Evolutionary conservation across 1,140 invertebrate genomes (phyloP).

Genomic region (Gryon sp.): DNA sequence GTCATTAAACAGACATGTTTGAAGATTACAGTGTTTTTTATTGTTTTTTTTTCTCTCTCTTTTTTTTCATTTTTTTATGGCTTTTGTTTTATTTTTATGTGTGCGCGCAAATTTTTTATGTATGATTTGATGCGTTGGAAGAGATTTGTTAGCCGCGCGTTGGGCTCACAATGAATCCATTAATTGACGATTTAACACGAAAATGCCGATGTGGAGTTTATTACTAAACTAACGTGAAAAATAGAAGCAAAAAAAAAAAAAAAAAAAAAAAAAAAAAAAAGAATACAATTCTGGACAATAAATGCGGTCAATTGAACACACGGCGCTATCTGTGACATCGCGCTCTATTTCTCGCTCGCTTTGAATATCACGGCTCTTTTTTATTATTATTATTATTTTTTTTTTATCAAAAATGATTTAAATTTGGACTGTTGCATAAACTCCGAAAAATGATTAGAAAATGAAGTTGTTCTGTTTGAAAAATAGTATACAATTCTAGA

Average conservation of each 20-base stretch:
- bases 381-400: too few species aligned
- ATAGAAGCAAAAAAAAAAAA: too few species aligned
- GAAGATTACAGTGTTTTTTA: too few species aligned
- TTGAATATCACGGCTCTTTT: conserved; percentile 7
- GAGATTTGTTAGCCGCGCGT: conserved; percentile 38
- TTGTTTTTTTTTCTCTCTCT: too few species aligned
- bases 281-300: conserved; percentile 24
- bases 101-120: conserved; percentile 34
- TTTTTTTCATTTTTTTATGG: too few species aligned
- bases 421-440: too few species aligned
- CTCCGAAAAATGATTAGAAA: too few species aligned
- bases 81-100: background rate
- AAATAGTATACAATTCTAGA: too few species aligned
- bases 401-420: conserved; percentile 52
- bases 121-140: conserved; percentile 43
- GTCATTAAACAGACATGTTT: too few species aligned
- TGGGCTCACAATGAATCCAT: conserved; percentile 21
- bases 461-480: too few species aligned
- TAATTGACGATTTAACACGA: conserved; percentile 36
- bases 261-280: conserved; percentile 26
- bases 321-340: conserved; percentile 37
- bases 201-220: conserved; percentile 12
- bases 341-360: conserved; percentile 14
- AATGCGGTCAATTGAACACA: conserved; percentile 51
- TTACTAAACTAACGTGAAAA: conserved; percentile 14